Evolutionary conservation across 2,888 invertebrate species (phyloP).

Genomic region (Andrena marginata): DNA sequence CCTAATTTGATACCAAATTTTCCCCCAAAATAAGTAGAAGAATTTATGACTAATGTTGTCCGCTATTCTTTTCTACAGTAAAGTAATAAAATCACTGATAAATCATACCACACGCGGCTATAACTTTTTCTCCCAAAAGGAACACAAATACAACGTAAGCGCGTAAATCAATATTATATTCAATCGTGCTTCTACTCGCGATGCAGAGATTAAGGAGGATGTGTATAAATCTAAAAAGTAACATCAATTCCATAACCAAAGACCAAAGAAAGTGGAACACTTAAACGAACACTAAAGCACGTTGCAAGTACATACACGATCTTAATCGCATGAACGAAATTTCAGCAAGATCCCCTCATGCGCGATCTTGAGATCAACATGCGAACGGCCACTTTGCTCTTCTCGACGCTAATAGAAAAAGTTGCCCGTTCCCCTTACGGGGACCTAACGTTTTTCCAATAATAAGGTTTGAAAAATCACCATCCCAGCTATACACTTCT

Average conservation of each 20-base stretch:
- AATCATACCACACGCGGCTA: no score
- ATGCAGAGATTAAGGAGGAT: not conserved
- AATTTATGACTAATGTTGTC: no score
- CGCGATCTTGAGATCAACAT: conserved; percentile 7
- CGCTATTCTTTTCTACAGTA: no score
- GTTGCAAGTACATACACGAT: not conserved
- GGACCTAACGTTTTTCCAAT: conserved; percentile 73
- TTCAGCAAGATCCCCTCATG: conserved; percentile 10
- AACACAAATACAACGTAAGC: no score
- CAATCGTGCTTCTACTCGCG: no score
- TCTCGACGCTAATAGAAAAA: conserved; percentile 59
- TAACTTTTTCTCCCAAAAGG: no score
- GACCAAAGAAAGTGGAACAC: not conserved
- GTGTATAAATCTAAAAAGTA: not conserved
- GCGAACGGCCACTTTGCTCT: conserved; percentile 28
- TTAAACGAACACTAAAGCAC: not conserved
- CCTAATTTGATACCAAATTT: no score
- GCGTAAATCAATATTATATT: no score
- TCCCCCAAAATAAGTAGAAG: no score
- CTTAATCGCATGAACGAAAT: conserved; percentile 51
- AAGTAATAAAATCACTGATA: no score
- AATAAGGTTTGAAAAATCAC: conserved; percentile 69
- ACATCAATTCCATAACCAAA: not conserved
- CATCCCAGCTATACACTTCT: conserved; percentile 1
- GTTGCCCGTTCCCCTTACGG: conserved; percentile 41